Conservation (phyloP, 2,888 invertebrate species). For the Imbricaverruca yamaguchii region DNA sequence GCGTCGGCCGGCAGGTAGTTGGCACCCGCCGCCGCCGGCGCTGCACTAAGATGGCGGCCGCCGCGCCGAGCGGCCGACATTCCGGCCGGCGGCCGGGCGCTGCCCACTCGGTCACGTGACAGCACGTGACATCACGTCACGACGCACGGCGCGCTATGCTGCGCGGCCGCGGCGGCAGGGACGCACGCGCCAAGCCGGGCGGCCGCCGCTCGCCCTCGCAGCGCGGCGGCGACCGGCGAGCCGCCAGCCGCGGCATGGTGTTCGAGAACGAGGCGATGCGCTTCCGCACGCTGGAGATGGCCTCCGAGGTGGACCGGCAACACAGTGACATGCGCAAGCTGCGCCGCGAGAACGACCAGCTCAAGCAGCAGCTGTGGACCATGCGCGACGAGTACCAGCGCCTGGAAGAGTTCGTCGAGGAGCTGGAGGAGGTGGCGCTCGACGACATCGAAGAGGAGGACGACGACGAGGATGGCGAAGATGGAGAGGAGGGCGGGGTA, state of each 20-base stretch:
- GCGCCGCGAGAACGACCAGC: constrained; percentile 76
- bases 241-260: constrained; percentile 85
- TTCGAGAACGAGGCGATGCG: constrained; percentile 88
- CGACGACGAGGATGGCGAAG: constrained; percentile 32
- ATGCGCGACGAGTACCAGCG: constrained; percentile 82
- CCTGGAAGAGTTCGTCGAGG: constrained; percentile 65
- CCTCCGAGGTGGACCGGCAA: constrained; percentile 85
- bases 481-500: constrained; percentile 31
- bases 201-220: constrained; percentile 79
- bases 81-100: constrained; percentile 24
- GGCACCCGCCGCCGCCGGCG: background rate
- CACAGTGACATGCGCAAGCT: constrained; percentile 83
- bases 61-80: constrained; percentile 29
- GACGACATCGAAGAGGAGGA: constrained; percentile 31
- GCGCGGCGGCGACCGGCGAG: constrained; percentile 78
- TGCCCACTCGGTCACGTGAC: constrained; percentile 30
- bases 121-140: constrained; percentile 30
- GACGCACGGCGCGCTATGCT: constrained; percentile 56
- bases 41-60: background rate
- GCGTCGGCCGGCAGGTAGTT: background rate
- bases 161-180: constrained; percentile 72
- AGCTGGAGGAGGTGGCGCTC: constrained; percentile 39
- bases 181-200: constrained; percentile 68
- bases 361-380: constrained; percentile 77
- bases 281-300: constrained; percentile 80